Conservation (phyloP, 2,113 vertebrate species). For the Toxotes jaculatrix region DNA sequence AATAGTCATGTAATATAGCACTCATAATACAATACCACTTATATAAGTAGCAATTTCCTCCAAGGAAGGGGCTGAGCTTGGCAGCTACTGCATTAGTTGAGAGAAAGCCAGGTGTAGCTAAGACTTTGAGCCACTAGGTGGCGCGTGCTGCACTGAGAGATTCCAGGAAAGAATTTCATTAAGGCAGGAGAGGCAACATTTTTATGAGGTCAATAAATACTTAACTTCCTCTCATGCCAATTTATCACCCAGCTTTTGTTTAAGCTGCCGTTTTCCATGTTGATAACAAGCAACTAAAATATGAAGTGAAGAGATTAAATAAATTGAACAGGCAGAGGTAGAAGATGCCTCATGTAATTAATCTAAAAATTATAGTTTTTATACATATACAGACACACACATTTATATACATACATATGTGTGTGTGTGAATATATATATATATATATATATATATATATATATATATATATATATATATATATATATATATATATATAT, state of each 20-base stretch:
- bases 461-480: neutral
- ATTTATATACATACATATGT: no score
- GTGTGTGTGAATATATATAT: neutral
- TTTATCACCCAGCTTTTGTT: conserved; percentile 77
- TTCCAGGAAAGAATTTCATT: conserved; percentile 73
- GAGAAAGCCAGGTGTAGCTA: conserved; percentile 47
- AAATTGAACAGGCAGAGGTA: conserved; percentile 33
- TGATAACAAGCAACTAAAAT: conserved; percentile 65
- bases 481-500: neutral
- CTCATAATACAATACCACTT: conserved; percentile 72
- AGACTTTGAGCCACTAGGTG: conserved; percentile 55
- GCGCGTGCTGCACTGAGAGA: conserved; percentile 52
- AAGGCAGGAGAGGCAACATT: conserved; percentile 73
- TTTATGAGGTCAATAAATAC: conserved; percentile 84
- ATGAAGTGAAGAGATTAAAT: conserved; percentile 37
- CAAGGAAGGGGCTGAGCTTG: conserved; percentile 56
- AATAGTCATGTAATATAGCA: conserved; percentile 60
- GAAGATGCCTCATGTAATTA: conserved; percentile 19
- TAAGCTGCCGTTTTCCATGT: conserved; percentile 69
- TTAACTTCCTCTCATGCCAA: conserved; percentile 81
- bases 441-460: neutral
- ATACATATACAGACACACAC: no score
- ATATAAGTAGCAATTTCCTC: conserved; percentile 79
- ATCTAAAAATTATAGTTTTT: neutral
- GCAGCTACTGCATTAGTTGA: conserved; percentile 55